Base-by-base conservation (phyloP, 2,888 invertebrate species). In the Actias luna region DNA sequence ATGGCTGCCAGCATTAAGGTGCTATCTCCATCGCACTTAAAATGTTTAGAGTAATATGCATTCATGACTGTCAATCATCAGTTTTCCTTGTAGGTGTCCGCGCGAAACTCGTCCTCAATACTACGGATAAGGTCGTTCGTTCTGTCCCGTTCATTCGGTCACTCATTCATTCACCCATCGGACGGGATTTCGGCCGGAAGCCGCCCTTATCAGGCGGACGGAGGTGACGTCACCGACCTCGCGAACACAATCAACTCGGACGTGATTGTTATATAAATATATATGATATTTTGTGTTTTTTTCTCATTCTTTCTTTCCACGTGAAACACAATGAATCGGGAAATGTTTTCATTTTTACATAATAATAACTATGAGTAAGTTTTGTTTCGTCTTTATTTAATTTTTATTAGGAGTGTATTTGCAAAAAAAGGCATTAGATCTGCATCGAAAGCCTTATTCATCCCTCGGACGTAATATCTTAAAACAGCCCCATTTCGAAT, bases 201-300 rank as follows among this genome's bases (percentile, higher is more conserved):
- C 83, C 75, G 74, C 73, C 88, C 90, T 91, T 92, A 91, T 91
- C 91, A 86, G 83, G 87, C 80, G 76, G 71, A 71, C 86, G 89
- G 90, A 89, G 83, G 81, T 92, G 90, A 92, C 91, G 89, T 88
- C 89, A 90, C 73, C 18, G 69, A 50, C 46, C 46, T 73, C 22
- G 69, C 68, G 70, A 76, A 81, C 85, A 89, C 85, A 89, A 88
- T 87, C 87, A 86, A 79, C 77, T 77, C 79, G 85, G 83, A 91
- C 92, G 92, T 92, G 92, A 89, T 84, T 82, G 86, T 87, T 86
- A 80, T 90, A 89, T 88, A 88, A 92, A 91, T 89, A 90, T 81
- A 84, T n/a, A 42, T 16, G 25, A 55, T 63, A 59, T 59, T 59
- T 59, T 65, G 57, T 67, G 67, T 76, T 77, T 80, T 79, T 79